Conservation (phyloP, 2,113 vertebrate genomes). For the Gyps fulvus region DNA sequence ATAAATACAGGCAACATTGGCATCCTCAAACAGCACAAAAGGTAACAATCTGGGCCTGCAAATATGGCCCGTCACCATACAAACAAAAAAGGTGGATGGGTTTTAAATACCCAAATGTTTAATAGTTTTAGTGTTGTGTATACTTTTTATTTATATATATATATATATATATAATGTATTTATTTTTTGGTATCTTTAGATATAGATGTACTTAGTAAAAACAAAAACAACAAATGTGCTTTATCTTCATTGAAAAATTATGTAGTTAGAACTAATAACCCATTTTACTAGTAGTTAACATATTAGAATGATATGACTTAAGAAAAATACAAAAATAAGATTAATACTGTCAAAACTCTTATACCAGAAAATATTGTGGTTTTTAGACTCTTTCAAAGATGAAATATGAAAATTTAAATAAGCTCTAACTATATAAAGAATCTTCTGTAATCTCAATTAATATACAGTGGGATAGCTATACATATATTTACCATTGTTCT, state of each 20-base stretch:
- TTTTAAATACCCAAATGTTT: conserved; percentile 72
- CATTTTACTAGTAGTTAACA: conserved; percentile 87
- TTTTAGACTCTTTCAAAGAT: conserved; percentile 88
- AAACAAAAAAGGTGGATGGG: conserved; percentile 76
- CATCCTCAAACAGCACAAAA: conserved; percentile 89
- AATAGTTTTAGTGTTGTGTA: conserved; percentile 84
- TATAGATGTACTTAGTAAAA: conserved; percentile 87
- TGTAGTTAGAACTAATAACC: conserved; percentile 79
- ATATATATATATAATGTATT: conserved; percentile 54
- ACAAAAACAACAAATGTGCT: conserved; percentile 86
- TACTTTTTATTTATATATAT: conserved; percentile 21
- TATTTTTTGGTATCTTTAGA: conserved; percentile 88
- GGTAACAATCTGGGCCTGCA: conserved; percentile 84
- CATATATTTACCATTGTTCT: conserved; percentile 70
- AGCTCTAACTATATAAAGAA: conserved; percentile 84
- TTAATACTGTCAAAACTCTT: conserved; percentile 99
- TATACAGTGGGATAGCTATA: conserved; percentile 79
- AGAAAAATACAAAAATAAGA: conserved; percentile 99
- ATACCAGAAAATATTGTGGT: conserved; percentile 95
- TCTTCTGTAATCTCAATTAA: conserved; percentile 76
- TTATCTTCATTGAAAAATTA: conserved; percentile 79
- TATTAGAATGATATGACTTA: conserved; percentile 98
- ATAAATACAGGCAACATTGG: conserved; percentile 95
- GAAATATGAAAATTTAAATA: conserved; percentile 86
- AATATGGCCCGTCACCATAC: conserved; percentile 80